Evolutionary conservation across 2,888 invertebrate genomes (phyloP), one percentile per base, ranked within the genome.

Genomic region (Cheilosia grossa): DNA sequence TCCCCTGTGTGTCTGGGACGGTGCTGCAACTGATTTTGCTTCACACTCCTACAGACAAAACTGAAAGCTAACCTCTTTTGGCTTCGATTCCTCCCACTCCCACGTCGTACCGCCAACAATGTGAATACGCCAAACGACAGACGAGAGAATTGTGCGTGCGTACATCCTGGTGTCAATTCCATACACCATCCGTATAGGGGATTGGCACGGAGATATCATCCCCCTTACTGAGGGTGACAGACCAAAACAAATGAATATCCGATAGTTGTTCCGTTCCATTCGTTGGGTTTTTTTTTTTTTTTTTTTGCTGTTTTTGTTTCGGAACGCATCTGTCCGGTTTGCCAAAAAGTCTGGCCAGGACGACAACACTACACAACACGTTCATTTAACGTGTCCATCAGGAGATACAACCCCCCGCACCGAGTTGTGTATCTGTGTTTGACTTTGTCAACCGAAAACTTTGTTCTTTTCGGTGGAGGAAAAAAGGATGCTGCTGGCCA

Each of bases 161-260:
- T 58, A 70, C 67, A 37, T 56, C 13, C 54, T 58, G n/a, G 33
- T 47, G 56, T 47, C 47, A 10, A 15, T n/a, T 44, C 33, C 37
- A 9, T 54, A 15, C n/a, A 30, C 21, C 7, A 15, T 21, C 33
- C 10, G 7, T 24, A 15, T 21, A 27, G 15, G 15, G 24, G 44
- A 2, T 13, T 56, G 37, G 7, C 17, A 27, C 27, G 19, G 33
- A 42, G 33, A 33, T 42, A 44, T 37, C 44, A 59, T 21, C 19
- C 49, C 27, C 27, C 40, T 47, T 40, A 54, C 61, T 42, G 44
- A n/a, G 72, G 78, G 82, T 51, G 82, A 73, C 40, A 61, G 78
- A 82, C 78, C 78, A 67, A 63, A 78, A 67, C 78, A 73, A 82
- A 78, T 82, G 72, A 78, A 78, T 78, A 61, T 73, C 82, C 72